Evolutionary conservation across 2,797 vertebrate genomes (phyloP).

Genomic region (Pempheris klunzingeri): DNA sequence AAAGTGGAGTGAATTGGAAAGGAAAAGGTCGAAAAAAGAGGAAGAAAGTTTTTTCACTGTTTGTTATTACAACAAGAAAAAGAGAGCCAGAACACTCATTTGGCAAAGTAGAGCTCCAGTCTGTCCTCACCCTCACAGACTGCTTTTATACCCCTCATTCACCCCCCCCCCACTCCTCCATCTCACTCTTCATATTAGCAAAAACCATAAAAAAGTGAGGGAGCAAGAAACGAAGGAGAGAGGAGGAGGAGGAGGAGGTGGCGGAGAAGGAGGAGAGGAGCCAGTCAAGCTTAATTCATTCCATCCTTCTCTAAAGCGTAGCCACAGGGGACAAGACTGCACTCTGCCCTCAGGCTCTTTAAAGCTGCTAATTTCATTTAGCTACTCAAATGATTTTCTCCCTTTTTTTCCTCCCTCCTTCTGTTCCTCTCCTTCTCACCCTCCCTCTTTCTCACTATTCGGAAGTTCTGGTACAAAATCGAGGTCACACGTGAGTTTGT

Average conservation of each 20-base stretch:
- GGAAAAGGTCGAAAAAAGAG: neutral
- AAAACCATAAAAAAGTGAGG: slow-evolving; percentile 74
- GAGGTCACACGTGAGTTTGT: slow-evolving; percentile 28
- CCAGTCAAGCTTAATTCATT: slow-evolving; percentile 86
- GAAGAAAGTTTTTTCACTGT: neutral
- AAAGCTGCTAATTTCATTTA: slow-evolving; percentile 89
- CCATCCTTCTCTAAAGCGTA: slow-evolving; percentile 82
- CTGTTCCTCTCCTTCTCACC: neutral
- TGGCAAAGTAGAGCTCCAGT: neutral
- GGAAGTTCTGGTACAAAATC: slow-evolving; percentile 42
- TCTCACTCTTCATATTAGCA: slow-evolving; percentile 75
- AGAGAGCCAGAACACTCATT: neutral
- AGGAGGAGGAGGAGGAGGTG: slow-evolving; percentile 31
- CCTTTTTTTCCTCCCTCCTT: neutral
- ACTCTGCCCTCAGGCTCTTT: slow-evolving; percentile 89
- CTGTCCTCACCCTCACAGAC: slow-evolving; percentile 49
- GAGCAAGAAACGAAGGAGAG: slow-evolving; percentile 30
- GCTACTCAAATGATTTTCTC: slow-evolving; percentile 85
- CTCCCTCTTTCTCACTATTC: slow-evolving; percentile 27
- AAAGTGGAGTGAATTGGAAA: neutral
- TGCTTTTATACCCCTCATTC: slow-evolving; percentile 78
- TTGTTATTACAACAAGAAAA: neutral
- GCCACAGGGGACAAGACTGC: slow-evolving; percentile 89
- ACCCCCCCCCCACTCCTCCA: slow-evolving; percentile 33
- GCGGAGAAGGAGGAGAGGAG: slow-evolving; percentile 61